phyloP scores from a whole-genome alignment of 2,888 invertebrate species.

The Nemapogon koenigi region DNA sequence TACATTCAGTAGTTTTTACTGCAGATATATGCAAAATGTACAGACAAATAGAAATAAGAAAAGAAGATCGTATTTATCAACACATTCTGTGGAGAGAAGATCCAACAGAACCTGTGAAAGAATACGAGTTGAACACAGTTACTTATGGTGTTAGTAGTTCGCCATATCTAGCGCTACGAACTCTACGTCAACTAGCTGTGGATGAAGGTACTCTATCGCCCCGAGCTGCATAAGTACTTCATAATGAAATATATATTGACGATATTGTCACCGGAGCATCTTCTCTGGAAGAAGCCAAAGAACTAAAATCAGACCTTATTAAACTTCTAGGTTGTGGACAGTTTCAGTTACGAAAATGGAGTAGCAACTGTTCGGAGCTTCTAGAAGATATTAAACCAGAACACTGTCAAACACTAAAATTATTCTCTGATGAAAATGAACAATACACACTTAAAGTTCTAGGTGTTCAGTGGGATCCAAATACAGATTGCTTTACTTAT shows the following conservation, averaged over 20 bases:
- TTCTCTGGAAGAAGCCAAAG: conserved; percentile 1
- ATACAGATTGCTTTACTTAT: no score
- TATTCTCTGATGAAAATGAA: background rate
- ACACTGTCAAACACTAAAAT: conserved; percentile 2
- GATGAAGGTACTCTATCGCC: background rate
- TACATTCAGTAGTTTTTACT: conserved; percentile 3
- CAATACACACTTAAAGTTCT: conserved; percentile 3
- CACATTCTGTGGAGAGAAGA: conserved; percentile 9
- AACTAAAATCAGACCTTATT: conserved; percentile 1
- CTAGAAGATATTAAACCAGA: conserved; percentile 4
- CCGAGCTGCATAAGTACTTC: conserved; percentile 1
- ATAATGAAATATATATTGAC: conserved; percentile 4
- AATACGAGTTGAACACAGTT: conserved; percentile 9
- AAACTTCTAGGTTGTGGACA: background rate
- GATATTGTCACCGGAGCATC: conserved; percentile 1
- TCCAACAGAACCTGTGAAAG: conserved; percentile 1
- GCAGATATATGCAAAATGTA: conserved; percentile 11
- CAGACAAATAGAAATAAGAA: conserved; percentile 2
- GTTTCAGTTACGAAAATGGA: conserved; percentile 11
- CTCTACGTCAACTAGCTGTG: conserved; percentile 8
- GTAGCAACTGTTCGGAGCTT: conserved; percentile 7
- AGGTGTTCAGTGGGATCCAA: no score
- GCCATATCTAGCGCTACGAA: conserved; percentile 8
- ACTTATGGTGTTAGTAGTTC: no score
- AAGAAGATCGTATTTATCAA: conserved; percentile 5